Base-by-base conservation (phyloP, 1,140 invertebrate species). In the Drosophila lacertosa region DNA sequence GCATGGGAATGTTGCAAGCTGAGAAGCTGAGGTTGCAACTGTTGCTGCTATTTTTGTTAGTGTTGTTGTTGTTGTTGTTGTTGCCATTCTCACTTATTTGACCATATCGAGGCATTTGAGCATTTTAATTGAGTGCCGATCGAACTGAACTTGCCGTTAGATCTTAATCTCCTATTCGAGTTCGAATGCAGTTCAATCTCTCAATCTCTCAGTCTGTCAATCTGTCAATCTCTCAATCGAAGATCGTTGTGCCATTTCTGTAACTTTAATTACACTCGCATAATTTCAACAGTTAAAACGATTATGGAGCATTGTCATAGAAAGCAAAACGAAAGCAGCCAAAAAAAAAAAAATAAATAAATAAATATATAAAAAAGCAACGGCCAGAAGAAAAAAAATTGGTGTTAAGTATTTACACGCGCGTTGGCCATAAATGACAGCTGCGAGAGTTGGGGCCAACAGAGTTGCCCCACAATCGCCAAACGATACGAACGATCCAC, bases 371-470 rank as follows among this genome's bases (percentile, higher is more conserved):
- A 50, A 53, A 48, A 72, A 48, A 63, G 65, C 55, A 73, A 68
- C 45, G 53, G 44, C 63, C 65, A 71, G 33, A 55, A 47, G 73
- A 84, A 80, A 88, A 55, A 47, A 75, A 84, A 80, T 88, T 78
- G 77, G 78, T 88, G 82, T 88, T 88, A 88, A 88, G 82, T 77
- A 88, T 88, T 88, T 88, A 88, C 82, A 88, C 82, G 82, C 81
- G 82, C 82, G 69, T 70, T 65, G 20, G 26, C 60, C 77, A 74
- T 74, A 73, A 77, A 84, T 68, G 48, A 57, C 39, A 47, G 42
- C 26, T 22, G 15, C 57, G 32, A 20, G 22, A 40, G 64, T 54
- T 10, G 26, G 77, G 40, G 73, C 44, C 45, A 37, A 35, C 33
- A 33, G 58, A 44, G 54, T 77, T 80, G 72, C 60, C 59, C 60